These are phyloP conservation scores for Cephalopterus ornatus DNA, from an alignment of 2,113 vertebrate species.

Conservation along the genomic window DNA sequence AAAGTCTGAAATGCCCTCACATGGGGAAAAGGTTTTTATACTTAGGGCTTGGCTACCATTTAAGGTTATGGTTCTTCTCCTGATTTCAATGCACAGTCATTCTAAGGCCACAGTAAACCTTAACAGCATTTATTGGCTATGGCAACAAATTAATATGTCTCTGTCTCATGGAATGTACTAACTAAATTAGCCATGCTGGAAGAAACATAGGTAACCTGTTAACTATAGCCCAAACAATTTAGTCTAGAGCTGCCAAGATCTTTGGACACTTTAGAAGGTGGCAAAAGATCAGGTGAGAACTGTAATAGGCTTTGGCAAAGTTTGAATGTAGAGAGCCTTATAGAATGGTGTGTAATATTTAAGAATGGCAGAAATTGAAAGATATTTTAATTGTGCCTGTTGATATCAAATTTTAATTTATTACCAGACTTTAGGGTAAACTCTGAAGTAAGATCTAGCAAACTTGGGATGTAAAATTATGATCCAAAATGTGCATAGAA, in stretches of 20 bases:
- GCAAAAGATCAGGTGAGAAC: neutral
- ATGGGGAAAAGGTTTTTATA: neutral
- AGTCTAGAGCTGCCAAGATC: neutral
- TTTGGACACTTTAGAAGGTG: neutral
- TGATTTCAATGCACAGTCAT: neutral
- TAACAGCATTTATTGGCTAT: neutral
- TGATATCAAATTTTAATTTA: neutral
- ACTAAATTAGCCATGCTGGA: neutral
- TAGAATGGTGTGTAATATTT: neutral
- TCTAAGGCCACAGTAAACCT: neutral
- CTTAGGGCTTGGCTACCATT: neutral
- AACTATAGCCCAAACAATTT: neutral
- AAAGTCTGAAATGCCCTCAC: neutral
- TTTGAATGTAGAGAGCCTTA: neutral
- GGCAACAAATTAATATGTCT: neutral
- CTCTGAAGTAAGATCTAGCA: neutral
- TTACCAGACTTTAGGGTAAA: neutral
- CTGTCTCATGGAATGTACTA: neutral
- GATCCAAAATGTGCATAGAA: neutral
- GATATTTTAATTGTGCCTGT: neutral
- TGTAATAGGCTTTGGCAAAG: neutral
- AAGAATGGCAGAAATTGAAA: neutral
- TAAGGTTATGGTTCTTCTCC: neutral
- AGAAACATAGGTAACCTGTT: neutral
- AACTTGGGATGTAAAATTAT: neutral